Evolutionary conservation across 1,140 invertebrate species (phyloP).

Genomic region (Scaptomyza graminum): DNA sequence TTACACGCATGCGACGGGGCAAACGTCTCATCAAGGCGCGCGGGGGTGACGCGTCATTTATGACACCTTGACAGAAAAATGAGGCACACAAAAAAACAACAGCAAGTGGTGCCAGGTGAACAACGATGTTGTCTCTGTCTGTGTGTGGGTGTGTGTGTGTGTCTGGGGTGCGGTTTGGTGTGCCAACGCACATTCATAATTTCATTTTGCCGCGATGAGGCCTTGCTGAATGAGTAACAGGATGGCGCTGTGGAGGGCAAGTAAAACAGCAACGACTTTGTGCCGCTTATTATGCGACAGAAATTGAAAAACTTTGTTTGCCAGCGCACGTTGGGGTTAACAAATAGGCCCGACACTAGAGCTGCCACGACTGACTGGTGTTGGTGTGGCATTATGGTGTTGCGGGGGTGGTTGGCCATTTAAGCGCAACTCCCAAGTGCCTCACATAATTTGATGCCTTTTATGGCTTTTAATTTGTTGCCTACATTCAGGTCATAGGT

Average conservation of each 20-base stretch:
- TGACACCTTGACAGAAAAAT: slow-evolving; percentile 81
- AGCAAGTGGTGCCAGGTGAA: slow-evolving; percentile 43
- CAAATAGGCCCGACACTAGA: slow-evolving; percentile 59
- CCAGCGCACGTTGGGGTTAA: slow-evolving; percentile 75
- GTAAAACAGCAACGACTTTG: slow-evolving; percentile 38
- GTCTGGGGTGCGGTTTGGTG: slow-evolving; percentile 75
- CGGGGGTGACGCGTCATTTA: slow-evolving; percentile 70
- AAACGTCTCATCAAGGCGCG: slow-evolving; percentile 8
- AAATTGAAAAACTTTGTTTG: slow-evolving; percentile 82
- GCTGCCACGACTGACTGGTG: slow-evolving; percentile 15
- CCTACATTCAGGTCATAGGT: slow-evolving; percentile 34
- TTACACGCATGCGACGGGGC: slow-evolving; percentile 67
- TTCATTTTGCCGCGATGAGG: slow-evolving; percentile 67
- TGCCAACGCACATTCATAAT: slow-evolving; percentile 78
- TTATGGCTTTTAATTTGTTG: slow-evolving; percentile 81
- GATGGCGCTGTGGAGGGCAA: background rate
- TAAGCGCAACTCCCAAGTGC: slow-evolving; percentile 62
- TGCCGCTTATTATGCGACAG: slow-evolving; percentile 79
- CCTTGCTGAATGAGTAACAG: slow-evolving; percentile 1
- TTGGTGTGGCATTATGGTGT: slow-evolving; percentile 8
- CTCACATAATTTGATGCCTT: slow-evolving; percentile 80
- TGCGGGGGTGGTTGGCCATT: slow-evolving; percentile 19
- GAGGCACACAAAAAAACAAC: slow-evolving; percentile 55
- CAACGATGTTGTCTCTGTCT: slow-evolving; percentile 5
- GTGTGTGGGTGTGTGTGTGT: slow-evolving; percentile 33